Evolutionary conservation across 2,888 invertebrate genomes (phyloP).

Genomic region (Gnatocerus cornutus): DNA sequence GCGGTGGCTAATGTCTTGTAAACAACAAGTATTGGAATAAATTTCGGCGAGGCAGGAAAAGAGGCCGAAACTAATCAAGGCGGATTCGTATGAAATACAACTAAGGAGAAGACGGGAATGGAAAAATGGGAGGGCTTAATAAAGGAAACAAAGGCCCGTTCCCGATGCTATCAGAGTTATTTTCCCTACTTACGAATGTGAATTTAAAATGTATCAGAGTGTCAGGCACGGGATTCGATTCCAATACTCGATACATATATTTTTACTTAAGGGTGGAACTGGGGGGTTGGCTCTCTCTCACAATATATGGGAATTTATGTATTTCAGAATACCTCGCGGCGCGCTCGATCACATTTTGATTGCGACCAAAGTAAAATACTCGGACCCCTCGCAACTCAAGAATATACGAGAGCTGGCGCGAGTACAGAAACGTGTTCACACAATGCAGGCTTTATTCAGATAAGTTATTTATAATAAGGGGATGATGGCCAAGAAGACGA

Average conservation of each 20-base stretch:
- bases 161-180: constrained; percentile 61
- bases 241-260: constrained; percentile 71
- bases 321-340: constrained; percentile 70
- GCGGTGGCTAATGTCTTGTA: constrained; percentile 49
- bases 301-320: constrained; percentile 71
- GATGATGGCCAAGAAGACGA: background rate
- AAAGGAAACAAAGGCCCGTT: constrained; percentile 59
- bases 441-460: constrained; percentile 37
- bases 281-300: constrained; percentile 62
- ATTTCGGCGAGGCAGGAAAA: constrained; percentile 44
- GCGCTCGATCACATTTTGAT: constrained; percentile 70
- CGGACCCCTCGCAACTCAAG: constrained; percentile 31
- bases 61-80: constrained; percentile 51
- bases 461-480: constrained; percentile 37
- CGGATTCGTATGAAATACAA: constrained; percentile 52
- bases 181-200: constrained; percentile 68
- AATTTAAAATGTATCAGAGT: constrained; percentile 71
- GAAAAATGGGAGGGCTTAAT: constrained; percentile 59
- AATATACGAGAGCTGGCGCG: constrained; percentile 22
- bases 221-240: constrained; percentile 69
- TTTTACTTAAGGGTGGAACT: constrained; percentile 71
- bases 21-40: constrained; percentile 50
- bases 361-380: constrained; percentile 63
- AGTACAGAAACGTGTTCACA: constrained; percentile 39
- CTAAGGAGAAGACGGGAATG: constrained; percentile 46